Evolutionary conservation across 30 jellyfish, hydroid and myxozoan species (phyloP).

Genomic region (Aurelia sp.): DNA sequence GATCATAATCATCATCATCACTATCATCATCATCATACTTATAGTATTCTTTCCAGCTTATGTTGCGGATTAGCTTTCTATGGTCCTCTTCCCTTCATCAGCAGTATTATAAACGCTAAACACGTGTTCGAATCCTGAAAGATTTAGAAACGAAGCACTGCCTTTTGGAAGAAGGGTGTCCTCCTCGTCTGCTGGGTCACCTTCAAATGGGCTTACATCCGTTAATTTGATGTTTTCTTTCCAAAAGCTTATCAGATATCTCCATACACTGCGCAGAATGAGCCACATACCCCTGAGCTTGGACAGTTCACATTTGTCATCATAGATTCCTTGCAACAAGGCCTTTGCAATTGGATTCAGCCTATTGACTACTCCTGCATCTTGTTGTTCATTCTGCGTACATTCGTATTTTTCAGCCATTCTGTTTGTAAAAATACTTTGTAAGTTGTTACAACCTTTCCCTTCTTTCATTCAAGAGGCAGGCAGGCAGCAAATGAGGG

Average conservation of each 20-base stretch:
- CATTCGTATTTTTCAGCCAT: no score
- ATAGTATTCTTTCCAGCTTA: not conserved
- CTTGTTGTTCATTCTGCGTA: no score
- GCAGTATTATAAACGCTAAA: not conserved
- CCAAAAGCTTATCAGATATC: not conserved
- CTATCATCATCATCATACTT: not conserved
- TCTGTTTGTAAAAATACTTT: no score
- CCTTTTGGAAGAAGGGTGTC: no score
- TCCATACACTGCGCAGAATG: conserved; percentile 11
- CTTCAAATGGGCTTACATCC: no score
- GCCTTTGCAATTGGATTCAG: conserved; percentile 21
- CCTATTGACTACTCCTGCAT: no score
- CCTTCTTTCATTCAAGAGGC: no score
- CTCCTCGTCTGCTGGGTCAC: no score
- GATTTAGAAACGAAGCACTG: no score
- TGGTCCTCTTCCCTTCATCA: not conserved
- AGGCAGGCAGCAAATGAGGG: no score
- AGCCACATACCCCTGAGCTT: conserved; percentile 33
- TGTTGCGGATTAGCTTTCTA: not conserved
- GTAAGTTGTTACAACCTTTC: no score
- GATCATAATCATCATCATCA: not conserved
- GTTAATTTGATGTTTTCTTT: conserved; percentile 1
- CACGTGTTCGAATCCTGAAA: no score
- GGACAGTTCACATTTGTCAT: conserved; percentile 17
- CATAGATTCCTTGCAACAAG: conserved; percentile 19